phyloP scores from a whole-genome alignment of 2,113 vertebrate species.

The Thymallus thymallus region DNA sequence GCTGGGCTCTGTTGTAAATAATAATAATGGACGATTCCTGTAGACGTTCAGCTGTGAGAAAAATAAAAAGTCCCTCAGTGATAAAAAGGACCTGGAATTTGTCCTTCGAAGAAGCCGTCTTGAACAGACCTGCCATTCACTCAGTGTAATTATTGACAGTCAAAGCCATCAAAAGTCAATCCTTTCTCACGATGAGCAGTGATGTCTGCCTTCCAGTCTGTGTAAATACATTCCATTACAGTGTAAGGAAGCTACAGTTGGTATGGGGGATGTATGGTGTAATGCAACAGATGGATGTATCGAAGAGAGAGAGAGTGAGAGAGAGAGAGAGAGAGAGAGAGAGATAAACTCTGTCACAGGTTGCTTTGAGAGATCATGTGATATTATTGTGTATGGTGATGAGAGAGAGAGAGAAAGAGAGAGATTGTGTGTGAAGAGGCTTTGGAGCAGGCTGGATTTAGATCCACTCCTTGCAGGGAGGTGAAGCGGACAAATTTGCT shows the following conservation, averaged over 20 bases:
- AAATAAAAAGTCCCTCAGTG: too few relatives aligned
- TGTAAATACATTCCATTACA: neutral
- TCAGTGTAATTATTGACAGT: neutral
- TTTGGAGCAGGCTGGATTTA: conserved; percentile 7
- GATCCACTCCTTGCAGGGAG: neutral
- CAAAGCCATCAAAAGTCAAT: neutral
- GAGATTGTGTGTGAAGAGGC: conserved; percentile 15
- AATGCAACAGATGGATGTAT: neutral
- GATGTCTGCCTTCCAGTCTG: neutral
- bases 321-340: neutral
- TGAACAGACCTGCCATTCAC: neutral
- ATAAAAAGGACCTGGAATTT: too few relatives aligned
- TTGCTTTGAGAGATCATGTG: too few relatives aligned
- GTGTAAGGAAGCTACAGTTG: neutral
- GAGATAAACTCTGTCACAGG: too few relatives aligned
- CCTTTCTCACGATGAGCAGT: too few relatives aligned
- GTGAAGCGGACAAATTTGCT: neutral
- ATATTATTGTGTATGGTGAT: too few relatives aligned
- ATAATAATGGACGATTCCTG: too few relatives aligned
- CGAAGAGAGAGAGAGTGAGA: neutral
- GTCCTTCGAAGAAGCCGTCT: too few relatives aligned
- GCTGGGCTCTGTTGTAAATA: too few relatives aligned
- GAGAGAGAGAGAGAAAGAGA: neutral
- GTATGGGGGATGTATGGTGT: neutral
- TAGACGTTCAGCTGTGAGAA: too few relatives aligned